A percentile compares a stretch with the other conserved stretches of the same genome.
Conservation (phyloP, 92 coral and sea anemone species). For the Galaxea fascicularis region DNA sequence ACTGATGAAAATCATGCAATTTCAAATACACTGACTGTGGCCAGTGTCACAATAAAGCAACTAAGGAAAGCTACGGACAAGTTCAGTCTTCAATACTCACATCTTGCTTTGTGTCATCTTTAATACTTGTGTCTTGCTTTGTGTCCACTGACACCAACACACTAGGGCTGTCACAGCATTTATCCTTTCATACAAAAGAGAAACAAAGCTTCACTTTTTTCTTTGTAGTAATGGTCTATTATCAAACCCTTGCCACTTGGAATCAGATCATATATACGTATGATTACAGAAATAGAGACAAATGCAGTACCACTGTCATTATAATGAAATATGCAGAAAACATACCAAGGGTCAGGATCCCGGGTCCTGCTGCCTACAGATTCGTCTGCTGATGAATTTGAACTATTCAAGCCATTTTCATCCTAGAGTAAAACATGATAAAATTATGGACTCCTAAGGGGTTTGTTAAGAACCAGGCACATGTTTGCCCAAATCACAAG, state of each 20-base stretch:
- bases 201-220: constrained; percentile 6
- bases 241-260: constrained; percentile 12
- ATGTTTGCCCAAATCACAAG: background rate
- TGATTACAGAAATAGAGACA: background rate
- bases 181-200: constrained; percentile 10
- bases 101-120: background rate
- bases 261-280: background rate
- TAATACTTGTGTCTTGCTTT: background rate
- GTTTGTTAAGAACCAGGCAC: constrained; percentile 6
- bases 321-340: background rate
- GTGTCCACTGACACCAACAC: constrained; percentile 6
- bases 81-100: background rate
- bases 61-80: background rate
- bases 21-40: no score
- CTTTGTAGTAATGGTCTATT: background rate
- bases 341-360: constrained; percentile 7
- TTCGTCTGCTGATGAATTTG: constrained; percentile 6
- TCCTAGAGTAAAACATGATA: constrained; percentile 7
- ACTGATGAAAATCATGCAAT: constrained; percentile 5
- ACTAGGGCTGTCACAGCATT: constrained; percentile 7
- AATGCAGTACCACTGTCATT: background rate
- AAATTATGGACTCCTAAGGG: constrained; percentile 1
- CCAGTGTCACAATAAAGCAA: background rate
- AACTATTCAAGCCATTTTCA: constrained; percentile 7
- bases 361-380: background rate